These are phyloP conservation scores for Cheilosia urbana DNA, from an alignment of 2,888 invertebrate genomes.

Conservation along the genomic window DNA sequence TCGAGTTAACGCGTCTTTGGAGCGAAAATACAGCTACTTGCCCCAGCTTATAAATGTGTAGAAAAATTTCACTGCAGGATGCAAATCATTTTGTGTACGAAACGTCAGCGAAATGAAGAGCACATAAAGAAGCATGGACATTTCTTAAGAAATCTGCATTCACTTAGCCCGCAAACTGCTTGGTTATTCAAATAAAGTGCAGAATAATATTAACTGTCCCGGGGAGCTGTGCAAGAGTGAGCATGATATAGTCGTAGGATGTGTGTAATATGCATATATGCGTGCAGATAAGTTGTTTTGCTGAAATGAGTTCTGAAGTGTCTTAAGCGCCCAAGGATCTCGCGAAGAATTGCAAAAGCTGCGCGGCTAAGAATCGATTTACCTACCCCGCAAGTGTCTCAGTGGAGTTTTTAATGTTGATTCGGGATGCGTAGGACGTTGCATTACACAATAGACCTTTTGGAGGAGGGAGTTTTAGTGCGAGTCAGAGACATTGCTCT, in stretches of 20 bases:
- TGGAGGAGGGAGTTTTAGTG: too few species aligned
- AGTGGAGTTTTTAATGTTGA: too few species aligned
- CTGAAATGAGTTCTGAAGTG: neutral
- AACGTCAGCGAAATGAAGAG: neutral
- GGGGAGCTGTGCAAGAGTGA: neutral
- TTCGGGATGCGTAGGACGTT: too few species aligned
- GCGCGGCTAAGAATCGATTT: too few species aligned
- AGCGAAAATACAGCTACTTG: constrained; percentile 23
- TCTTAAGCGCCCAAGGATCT: neutral
- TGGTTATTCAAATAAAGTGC: constrained; percentile 18
- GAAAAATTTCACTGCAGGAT: constrained; percentile 13
- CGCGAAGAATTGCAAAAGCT: neutral
- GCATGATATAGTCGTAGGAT: neutral
- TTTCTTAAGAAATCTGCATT: constrained; percentile 53
- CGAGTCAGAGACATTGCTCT: too few species aligned
- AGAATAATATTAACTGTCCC: constrained; percentile 3
- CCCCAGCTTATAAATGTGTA: neutral
- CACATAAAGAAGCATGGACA: neutral
- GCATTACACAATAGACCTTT: too few species aligned
- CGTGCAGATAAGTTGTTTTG: neutral
- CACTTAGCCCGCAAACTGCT: neutral
- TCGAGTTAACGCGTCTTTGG: constrained; percentile 44
- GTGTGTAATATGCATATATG: neutral
- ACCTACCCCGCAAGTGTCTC: too few species aligned
- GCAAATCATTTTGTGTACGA: constrained; percentile 2